Conservation (phyloP, 1,140 invertebrate genomes). For the Leptoteleia sp. region DNA sequence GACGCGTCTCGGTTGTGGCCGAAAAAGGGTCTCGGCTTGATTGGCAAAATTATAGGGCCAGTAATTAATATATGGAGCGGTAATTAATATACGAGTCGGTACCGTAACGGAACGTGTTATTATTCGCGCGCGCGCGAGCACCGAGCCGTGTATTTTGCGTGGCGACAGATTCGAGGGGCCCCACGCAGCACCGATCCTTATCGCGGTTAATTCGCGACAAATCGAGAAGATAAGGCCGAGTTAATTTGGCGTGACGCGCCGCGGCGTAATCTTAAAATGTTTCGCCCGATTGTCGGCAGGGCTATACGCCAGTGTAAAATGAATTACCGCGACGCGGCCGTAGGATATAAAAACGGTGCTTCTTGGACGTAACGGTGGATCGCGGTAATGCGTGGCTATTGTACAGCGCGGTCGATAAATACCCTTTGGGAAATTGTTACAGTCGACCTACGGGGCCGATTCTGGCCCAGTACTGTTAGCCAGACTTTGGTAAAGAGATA, state of each 20-base stretch:
- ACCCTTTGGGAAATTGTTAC: too few species aligned
- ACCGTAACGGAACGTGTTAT: conserved; percentile 73
- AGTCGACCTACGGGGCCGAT: too few species aligned
- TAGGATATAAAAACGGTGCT: conserved; percentile 33
- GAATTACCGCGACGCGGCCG: conserved; percentile 46
- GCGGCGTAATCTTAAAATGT: too few species aligned
- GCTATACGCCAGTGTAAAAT: conserved; percentile 28
- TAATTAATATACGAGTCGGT: conserved; percentile 78
- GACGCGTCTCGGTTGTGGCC: background rate
- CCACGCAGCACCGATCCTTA: conserved; percentile 67
- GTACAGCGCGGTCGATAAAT: conserved; percentile 48
- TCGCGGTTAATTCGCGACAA: conserved; percentile 69
- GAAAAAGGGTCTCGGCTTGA: conserved; percentile 7
- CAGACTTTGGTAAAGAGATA: too few species aligned
- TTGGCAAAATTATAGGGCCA: conserved; percentile 73
- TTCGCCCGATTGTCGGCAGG: background rate
- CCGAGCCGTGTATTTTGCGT: conserved; percentile 37
- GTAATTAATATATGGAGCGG: conserved; percentile 79
- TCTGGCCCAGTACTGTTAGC: too few species aligned
- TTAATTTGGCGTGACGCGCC: conserved; percentile 53
- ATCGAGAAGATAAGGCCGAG: conserved; percentile 16
- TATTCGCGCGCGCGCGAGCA: conserved; percentile 56
- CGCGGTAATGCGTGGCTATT: conserved; percentile 52
- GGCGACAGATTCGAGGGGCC: conserved; percentile 70
- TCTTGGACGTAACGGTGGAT: conserved; percentile 60